Percentiles rank a stretch among this genome's conserved stretches.
phyloP scores from a whole-genome alignment of 2,113 vertebrate genomes.

The Passer domesticus region DNA sequence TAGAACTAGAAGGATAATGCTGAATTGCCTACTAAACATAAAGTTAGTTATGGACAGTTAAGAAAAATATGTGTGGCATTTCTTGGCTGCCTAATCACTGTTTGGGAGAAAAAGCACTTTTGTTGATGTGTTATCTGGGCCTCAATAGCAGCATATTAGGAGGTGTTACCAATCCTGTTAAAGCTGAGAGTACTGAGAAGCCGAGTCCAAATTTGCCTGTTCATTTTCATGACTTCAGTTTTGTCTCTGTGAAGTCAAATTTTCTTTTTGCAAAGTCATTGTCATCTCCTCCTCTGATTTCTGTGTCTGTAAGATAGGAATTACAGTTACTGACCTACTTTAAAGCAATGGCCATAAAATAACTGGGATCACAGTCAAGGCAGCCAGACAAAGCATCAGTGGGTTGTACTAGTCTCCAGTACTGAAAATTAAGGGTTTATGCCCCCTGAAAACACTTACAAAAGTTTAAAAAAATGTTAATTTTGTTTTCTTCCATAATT shows the following conservation, averaged over 20 bases:
- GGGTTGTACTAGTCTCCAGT: background rate
- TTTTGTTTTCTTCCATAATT: background rate
- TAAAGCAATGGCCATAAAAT: background rate
- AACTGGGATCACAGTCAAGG: background rate
- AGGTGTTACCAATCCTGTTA: background rate
- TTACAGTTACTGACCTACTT: slow-evolving; percentile 18
- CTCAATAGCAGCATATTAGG: background rate
- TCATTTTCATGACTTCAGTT: background rate
- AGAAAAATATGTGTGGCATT: background rate
- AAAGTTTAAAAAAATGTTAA: background rate
- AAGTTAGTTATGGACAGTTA: background rate
- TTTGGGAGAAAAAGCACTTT: background rate
- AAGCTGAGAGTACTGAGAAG: background rate
- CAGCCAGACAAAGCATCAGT: background rate
- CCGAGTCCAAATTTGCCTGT: background rate
- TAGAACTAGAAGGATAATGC: background rate
- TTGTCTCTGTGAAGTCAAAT: background rate
- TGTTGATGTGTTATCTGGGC: background rate
- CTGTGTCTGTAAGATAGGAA: background rate
- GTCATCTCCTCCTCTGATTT: background rate
- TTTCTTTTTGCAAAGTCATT: slow-evolving; percentile 9
- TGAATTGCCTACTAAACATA: background rate
- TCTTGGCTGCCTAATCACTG: background rate
- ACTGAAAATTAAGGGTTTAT: background rate
- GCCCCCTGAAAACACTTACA: background rate